Evolutionary conservation across 2,888 invertebrate genomes (phyloP), one percentile per base, ranked within the genome.

Genomic region (Chrysotoxum bicinctum): DNA sequence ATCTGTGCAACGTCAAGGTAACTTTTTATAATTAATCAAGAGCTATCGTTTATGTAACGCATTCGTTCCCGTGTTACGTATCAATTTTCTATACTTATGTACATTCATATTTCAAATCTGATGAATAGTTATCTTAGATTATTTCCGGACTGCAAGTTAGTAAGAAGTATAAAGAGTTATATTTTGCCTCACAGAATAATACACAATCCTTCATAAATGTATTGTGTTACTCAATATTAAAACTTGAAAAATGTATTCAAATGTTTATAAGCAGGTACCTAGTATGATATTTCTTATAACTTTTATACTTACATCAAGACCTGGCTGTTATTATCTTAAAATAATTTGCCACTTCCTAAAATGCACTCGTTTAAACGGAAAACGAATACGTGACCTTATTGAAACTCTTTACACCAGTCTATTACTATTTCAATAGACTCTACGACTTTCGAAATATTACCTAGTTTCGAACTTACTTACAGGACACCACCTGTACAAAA

Each of bases 401-500:
- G 7, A 26, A 26, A 26, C 26, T 3, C 26, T 26, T 2, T 26
- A 19, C 19, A 14, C 16, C 6, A 37, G 23, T 40, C 40, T 60
- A 26, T 60, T 43, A 40, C 16, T 26, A 26, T 60, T 60, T 40
- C 19, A 30, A 43, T 45, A 14, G 64, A 19, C 30, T 19, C 45
- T 45, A 14, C 16, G 16, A 45, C 62, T 16, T 45, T 45, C 19
- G 30, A 64, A 45, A 23, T 26, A 45, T 30, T 45, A 14, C 16
- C 43, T 62, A 43, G 43, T 30, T 10, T 16, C 14, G 32, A 30
- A 45, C 30, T 21, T 10, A 60, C 43, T 40, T 9, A 26, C 23
- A 30, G 14, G 14, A 64, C 30, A 45, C 14, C 45, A 64, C 43
- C 64, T 64, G 64, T 45, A 30, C 45, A 19, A 64, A 62, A 64